Evolutionary conservation across 2,797 vertebrate species (phyloP).

Genomic region (Taeniopygia guttata): DNA sequence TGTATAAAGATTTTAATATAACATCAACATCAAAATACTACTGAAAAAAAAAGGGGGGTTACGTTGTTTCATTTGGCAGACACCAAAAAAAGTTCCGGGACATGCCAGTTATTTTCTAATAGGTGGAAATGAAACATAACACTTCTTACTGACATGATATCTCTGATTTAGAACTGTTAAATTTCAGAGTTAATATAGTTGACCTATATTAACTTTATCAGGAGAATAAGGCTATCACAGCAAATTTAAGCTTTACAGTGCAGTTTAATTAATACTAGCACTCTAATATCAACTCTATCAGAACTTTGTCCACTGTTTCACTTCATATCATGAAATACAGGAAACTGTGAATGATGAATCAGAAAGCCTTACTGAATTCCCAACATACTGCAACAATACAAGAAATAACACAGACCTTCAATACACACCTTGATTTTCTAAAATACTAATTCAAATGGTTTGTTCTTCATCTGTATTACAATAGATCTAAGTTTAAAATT

Average conservation of each 20-base stretch:
- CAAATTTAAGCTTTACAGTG: neutral
- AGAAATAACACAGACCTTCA: neutral
- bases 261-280: neutral
- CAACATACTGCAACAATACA: neutral
- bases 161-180: neutral
- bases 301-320: neutral
- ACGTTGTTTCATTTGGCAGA: neutral
- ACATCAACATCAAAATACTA: neutral
- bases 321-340: neutral
- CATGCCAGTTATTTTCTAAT: neutral
- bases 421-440: neutral
- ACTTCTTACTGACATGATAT: neutral
- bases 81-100: neutral
- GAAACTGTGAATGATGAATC: neutral
- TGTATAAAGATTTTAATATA: neutral
- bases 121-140: neutral
- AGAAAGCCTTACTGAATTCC: neutral
- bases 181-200: neutral
- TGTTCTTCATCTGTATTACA: neutral
- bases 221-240: neutral
- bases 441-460: neutral
- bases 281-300: neutral
- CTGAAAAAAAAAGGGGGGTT: neutral
- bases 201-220: neutral
- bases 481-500: neutral